Evolutionary conservation across 1,140 invertebrate species (phyloP), one percentile per base, ranked within the genome.

Genomic region (Patella vulgata): DNA sequence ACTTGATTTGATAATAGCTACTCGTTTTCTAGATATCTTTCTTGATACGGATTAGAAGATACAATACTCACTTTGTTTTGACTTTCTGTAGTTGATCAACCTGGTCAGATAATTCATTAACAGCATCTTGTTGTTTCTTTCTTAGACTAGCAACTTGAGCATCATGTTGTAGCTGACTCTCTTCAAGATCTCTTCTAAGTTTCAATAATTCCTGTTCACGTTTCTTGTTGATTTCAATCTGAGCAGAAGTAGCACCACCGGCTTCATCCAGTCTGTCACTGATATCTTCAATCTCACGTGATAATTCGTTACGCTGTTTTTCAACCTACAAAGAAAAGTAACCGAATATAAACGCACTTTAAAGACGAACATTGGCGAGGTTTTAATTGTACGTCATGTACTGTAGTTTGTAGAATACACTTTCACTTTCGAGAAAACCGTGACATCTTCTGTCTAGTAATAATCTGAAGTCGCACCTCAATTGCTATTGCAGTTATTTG

Each of bases 81-180:
- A 95, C 90, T 87, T 99, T 99, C 90, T 98, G 97, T 79, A 99
- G 91, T 84, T 98, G 95, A 87, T 99, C 97, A 82, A 99, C 94
- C 88, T 99, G 97, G 87, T 99, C 97, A 77, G 94, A 93, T 91
- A 99, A 93, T 91, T 83, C 82, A 63, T 78, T 83, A 78, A 98
- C 94, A 80, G 96, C 93, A 87, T 99, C 97, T 84, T 98, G 98
- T 89, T 99, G 95, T 90, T 99, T 99, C 91, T 99, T 99, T 86
- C 97, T 92, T 71, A 99, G 89, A 84, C 92, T 93, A 74, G 93
- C 92, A 76, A 98, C 88, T 71, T 94, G 94, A 66, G 94, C 91
- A 87, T 99, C 97, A 84, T 99, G 96, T 86, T 99, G 96, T 84
- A 99, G 95, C 88, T 98, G 97, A 79, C 94, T 89, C 86, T 99